Evolutionary conservation across 2,888 invertebrate genomes (phyloP), one percentile per base, ranked within the genome.

Genomic region (Leptinotarsa peninsularis): DNA sequence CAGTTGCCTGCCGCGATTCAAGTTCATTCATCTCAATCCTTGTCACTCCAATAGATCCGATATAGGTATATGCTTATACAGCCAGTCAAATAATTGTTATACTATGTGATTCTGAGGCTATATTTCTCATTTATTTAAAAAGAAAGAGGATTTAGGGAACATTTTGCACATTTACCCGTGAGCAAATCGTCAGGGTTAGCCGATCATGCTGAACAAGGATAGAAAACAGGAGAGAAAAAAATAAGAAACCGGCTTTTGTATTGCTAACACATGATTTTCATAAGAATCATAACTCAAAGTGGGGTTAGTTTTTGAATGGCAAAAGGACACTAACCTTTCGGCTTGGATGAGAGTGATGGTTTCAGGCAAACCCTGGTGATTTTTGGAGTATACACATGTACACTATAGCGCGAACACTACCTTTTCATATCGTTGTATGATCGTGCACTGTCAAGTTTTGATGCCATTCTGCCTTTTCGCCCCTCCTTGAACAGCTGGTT

Each of bases 401-500:
- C 77, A 81, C 78, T 73, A 74, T 67, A 66, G 73, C 81, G 77
- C 80, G 77, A 80, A 71, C 77, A 81, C 82, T 82, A 83, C 82
- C 83, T 83, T 82, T 74, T 81, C 82, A 80, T 81, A 76, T 78
- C 82, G 79, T 80, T 78, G 82, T 82, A 76, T 79, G 78, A 79
- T 79, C 78, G 78, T 80, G 77, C 78, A 83, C 82, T 83, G 82
- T 78, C 81, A 79, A 77, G 76, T 80, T 81, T 76, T 54, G 79
- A 76, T 77, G 78, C 74, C 75, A 72, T 74, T 76, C 76, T 77
- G 77, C 78, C 66, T 79, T 78, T 81, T 82, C 79, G 84, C 84
- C 85, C 85, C 84, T 84, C 83, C 84, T 84, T 81, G 79, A 83
- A 84, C 84, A 84, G 83, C 83, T 84, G 83, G 80, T 81, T 76